Conservation (phyloP, 2,888 invertebrate species). For the Leptinotarsa rubiginosa region DNA sequence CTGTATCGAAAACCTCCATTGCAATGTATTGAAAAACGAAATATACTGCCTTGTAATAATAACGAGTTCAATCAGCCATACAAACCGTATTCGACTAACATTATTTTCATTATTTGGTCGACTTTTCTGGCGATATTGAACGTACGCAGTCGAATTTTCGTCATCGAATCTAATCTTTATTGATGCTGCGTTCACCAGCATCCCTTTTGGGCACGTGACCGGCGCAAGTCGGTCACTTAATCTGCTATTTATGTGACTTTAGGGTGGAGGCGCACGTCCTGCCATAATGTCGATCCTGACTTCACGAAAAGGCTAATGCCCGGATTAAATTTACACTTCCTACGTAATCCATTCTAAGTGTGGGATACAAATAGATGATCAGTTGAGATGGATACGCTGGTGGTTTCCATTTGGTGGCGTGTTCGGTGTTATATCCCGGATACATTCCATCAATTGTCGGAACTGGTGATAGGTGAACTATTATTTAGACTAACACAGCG, state of each 20-base stretch:
- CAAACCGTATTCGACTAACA: too few relatives aligned
- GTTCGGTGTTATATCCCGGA: too few relatives aligned
- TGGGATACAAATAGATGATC: constrained; percentile 32
- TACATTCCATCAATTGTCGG: too few relatives aligned
- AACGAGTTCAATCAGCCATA: too few relatives aligned
- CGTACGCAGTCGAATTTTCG: constrained; percentile 9
- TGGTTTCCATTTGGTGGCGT: neutral
- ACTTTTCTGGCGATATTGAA: neutral
- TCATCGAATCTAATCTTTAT: constrained; percentile 55
- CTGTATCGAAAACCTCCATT: too few relatives aligned
- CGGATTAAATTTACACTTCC: constrained; percentile 58
- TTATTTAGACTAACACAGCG: too few relatives aligned
- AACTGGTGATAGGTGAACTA: too few relatives aligned
- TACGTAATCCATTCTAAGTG: constrained; percentile 45
- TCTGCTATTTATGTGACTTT: constrained; percentile 68
- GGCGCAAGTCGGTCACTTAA: constrained; percentile 67
- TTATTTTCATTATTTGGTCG: neutral
- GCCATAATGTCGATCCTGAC: constrained; percentile 42
- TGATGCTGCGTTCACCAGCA: constrained; percentile 54
- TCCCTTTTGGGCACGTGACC: constrained; percentile 60
- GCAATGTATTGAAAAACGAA: too few relatives aligned
- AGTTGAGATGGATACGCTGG: neutral
- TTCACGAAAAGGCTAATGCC: constrained; percentile 56
- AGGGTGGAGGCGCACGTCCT: constrained; percentile 60
- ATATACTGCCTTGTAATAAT: too few relatives aligned